Base-by-base conservation (phyloP, 2,888 invertebrate genomes). In the Plagiodera versicolora region DNA sequence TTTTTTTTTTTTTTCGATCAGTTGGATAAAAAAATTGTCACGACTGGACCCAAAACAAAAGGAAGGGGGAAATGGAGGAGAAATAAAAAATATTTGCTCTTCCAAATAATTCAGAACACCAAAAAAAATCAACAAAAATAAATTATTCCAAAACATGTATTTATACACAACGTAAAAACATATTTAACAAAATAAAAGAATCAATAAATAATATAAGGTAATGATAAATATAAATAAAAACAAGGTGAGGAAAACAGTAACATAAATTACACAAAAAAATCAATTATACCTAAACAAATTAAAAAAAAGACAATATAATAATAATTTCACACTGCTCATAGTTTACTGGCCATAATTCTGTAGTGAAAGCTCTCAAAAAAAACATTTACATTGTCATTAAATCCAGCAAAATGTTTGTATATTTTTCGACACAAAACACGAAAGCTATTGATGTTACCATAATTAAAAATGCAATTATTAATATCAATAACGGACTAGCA, bases 71-170 rank as follows among this genome's bases (percentile, higher is more conserved):
- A n/a, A n/a, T n/a, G n/a, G n/a, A n/a, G n/a, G n/a, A n/a, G n/a
- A n/a, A n/a, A n/a, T n/a, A n/a, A n/a, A n/a, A n/a, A n/a, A n/a
- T n/a, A n/a, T n/a, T n/a, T n/a, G n/a, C n/a, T n/a, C n/a, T n/a
- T n/a, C n/a, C n/a, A n/a, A n/a, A n/a, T n/a, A n/a, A n/a, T n/a
- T n/a, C n/a, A n/a, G n/a, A n/a, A n/a, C n/a, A n/a, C n/a, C n/a
- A n/a, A 69, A 71, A 69, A 68, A 66, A 67, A 67, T 70, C 69
- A 67, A 69, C 63, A 69, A 67, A 66, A 67, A 62, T 54, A 60
- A 69, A 66, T 64, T 68, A 70, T 66, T 24, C 46, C 63, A 68
- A 68, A 70, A 70, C 67, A 68, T 66, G 58, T 68, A 68, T 70
- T 67, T 65, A 54, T 64, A 61, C 58, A 64, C 58, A 69, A 68